Evolutionary conservation across 2,797 vertebrate genomes (phyloP).

Genomic region (Ctenopoma multispine): DNA sequence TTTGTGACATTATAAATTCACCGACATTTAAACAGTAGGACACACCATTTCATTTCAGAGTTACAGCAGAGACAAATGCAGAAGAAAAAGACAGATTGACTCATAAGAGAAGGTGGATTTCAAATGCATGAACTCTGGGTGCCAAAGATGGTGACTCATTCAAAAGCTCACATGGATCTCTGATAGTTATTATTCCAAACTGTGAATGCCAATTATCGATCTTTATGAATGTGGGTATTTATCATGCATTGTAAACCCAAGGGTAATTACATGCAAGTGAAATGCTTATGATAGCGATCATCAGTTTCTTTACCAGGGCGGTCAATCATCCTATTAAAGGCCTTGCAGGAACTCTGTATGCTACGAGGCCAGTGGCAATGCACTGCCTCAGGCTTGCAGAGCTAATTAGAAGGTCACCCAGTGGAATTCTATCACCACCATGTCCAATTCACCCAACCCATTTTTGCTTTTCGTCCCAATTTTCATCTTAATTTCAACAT

Average conservation of each 20-base stretch:
- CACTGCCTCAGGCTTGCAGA: constrained; percentile 78
- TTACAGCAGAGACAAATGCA: constrained; percentile 23
- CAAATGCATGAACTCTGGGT: constrained; percentile 14
- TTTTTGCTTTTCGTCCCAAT: constrained; percentile 69
- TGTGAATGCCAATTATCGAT: constrained; percentile 81
- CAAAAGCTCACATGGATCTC: constrained; percentile 41
- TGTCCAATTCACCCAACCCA: constrained; percentile 64
- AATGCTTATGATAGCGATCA: constrained; percentile 81
- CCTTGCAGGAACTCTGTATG: constrained; percentile 78
- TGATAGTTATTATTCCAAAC: constrained; percentile 71
- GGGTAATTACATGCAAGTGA: constrained; percentile 83
- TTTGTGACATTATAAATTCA: constrained; percentile 27
- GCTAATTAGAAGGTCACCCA: constrained; percentile 86
- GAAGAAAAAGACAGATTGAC: constrained; percentile 45
- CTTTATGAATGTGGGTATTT: constrained; percentile 79
- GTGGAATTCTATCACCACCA: constrained; percentile 80
- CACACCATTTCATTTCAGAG: constrained; percentile 12
- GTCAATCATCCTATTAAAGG: constrained; percentile 84
- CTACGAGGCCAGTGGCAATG: constrained; percentile 77
- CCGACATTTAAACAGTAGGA: constrained; percentile 1
- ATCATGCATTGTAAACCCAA: constrained; percentile 81
- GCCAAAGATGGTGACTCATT: constrained; percentile 40
- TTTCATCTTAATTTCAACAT: constrained; percentile 79
- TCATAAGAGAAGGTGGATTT: constrained; percentile 30
- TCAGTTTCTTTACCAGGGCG: constrained; percentile 74